These are phyloP conservation scores for Palythoa grandis DNA, from an alignment of 92 coral and sea anemone species.

Conservation along the genomic window DNA sequence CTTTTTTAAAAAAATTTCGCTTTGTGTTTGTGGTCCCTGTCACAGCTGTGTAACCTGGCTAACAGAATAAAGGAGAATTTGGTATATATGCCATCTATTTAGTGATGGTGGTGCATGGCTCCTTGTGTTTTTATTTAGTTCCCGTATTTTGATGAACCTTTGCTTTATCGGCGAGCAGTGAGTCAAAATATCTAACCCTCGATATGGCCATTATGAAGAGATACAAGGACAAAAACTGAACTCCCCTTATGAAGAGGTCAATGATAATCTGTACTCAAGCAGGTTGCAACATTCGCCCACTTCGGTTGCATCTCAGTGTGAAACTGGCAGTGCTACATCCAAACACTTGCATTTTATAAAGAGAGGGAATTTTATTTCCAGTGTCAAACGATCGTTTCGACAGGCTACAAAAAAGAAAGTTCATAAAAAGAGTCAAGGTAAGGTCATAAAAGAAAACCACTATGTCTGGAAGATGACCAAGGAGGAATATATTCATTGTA, in stretches of 20 bases:
- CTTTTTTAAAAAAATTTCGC: no score
- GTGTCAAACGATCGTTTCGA: conserved; percentile 31
- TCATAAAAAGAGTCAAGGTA: conserved; percentile 26
- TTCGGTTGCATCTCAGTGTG: background rate
- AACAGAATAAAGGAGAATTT: background rate
- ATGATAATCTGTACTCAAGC: background rate
- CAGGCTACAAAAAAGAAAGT: conserved; percentile 36
- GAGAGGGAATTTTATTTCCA: conserved; percentile 30
- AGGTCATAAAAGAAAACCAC: conserved; percentile 18
- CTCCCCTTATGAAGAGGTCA: conserved; percentile 8
- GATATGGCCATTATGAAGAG: conserved; percentile 33
- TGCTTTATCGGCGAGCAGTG: background rate
- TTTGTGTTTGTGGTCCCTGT: no score
- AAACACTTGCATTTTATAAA: conserved; percentile 4
- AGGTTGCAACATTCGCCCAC: background rate
- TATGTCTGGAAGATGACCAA: conserved; percentile 22
- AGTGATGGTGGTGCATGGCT: background rate
- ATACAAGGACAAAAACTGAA: conserved; percentile 1
- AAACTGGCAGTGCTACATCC: conserved; percentile 5
- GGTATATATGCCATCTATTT: no score
- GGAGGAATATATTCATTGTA: background rate
- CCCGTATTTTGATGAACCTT: conserved; percentile 8
- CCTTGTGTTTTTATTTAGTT: background rate
- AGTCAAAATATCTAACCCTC: conserved; percentile 18
- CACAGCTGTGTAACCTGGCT: conserved; percentile 10